Conservation (phyloP, 2,113 vertebrate genomes). For the Dicerorhinus sumatrensis region DNA sequence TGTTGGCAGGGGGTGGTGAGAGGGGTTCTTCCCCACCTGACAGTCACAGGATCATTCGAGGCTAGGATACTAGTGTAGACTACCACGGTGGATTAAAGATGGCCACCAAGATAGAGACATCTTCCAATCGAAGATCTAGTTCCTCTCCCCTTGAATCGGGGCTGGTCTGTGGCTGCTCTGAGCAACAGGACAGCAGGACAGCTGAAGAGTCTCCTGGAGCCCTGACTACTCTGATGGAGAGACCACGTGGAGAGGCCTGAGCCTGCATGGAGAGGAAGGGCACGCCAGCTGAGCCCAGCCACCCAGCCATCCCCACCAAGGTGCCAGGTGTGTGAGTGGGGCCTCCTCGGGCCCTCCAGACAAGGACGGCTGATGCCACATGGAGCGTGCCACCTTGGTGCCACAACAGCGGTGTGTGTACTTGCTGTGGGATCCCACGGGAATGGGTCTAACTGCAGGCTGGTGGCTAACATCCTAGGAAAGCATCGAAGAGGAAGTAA, state of each 20-base stretch:
- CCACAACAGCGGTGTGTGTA: background rate
- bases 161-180: background rate
- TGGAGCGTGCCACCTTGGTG: background rate
- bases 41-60: background rate
- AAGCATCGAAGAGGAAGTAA: background rate
- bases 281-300: background rate
- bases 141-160: background rate
- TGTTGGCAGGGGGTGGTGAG: background rate
- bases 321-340: background rate
- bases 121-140: background rate
- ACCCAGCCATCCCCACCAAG: background rate
- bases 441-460: background rate
- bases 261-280: background rate
- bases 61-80: background rate
- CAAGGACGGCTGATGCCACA: background rate
- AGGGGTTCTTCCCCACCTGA: background rate
- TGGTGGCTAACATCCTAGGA: background rate
- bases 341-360: background rate
- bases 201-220: background rate
- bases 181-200: background rate
- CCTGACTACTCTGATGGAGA: background rate
- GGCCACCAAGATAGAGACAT: background rate
- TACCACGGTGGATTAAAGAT: no score
- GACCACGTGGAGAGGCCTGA: background rate
- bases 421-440: background rate